Conservation (phyloP, 2,113 vertebrate genomes). For the Mesitornis unicolor region DNA sequence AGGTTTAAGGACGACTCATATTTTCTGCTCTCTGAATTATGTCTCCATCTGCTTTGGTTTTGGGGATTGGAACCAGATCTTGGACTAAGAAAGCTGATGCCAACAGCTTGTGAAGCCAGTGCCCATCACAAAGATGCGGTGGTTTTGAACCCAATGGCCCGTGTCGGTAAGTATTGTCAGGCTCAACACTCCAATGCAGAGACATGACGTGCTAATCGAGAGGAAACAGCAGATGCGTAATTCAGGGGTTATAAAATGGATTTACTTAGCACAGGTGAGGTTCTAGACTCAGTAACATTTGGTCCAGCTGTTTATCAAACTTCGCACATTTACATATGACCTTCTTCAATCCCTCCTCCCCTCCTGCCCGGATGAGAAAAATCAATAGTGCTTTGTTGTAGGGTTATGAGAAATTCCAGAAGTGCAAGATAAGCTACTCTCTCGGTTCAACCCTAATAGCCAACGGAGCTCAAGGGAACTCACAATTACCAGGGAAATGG, state of each 20-base stretch:
- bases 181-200: neutral
- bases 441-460: neutral
- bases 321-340: constrained; percentile 32
- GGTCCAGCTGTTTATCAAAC: neutral
- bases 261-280: neutral
- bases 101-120: neutral
- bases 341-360: neutral
- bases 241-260: neutral
- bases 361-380: constrained; percentile 16
- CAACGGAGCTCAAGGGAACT: constrained; percentile 22
- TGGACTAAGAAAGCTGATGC: neutral
- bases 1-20: constrained; percentile 16
- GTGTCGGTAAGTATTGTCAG: neutral
- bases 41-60: constrained; percentile 29
- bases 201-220: neutral
- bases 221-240: neutral
- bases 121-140: neutral
- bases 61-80: neutral
- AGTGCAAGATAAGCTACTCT: constrained; percentile 57
- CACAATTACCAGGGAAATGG: neutral
- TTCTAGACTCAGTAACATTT: neutral
- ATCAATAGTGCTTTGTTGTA: constrained; percentile 56
- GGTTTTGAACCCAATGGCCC: neutral
- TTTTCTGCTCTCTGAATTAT: constrained; percentile 5
- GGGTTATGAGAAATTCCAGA: constrained; percentile 61